Base-by-base conservation (phyloP, 2,888 invertebrate species). In the Morpho achilles region DNA sequence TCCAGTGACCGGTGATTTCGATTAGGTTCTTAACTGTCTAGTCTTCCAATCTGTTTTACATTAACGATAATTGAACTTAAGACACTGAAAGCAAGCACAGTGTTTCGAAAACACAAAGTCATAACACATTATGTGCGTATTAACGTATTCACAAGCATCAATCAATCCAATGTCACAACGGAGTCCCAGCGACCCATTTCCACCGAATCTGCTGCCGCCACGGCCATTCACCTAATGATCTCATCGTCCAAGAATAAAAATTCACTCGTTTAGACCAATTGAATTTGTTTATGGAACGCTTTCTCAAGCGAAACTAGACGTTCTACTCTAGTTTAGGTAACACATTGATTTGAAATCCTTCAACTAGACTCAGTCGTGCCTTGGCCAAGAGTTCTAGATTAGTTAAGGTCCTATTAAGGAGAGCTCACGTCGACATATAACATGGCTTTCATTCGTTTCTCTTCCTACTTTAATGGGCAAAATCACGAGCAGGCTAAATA, bases 221-320 rank as follows among this genome's bases (percentile, higher is more conserved):
- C 81, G 87, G 86, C 75, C 88, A 70, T 88, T 88, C 87, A 88
- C 85, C 87, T 76, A 78, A 78, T 89, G 88, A 89, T 84, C 82
- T 88, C 88, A 89, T 83, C 84, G 86, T 68, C 78, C 83, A 76
- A 82, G 80, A 86, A 85, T 83, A 87, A 87, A 86, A 87, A 80
- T 73, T 81, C 75, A 74, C 77, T 79, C 77, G 82, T 81, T 84
- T 81, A 79, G 79, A 81, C 75, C 87, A 87, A 87, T 87, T 84
- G 87, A 80, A 80, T 84, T 80, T 80, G 82, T 84, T 82, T 85
- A 84, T 84, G 72, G 79, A 73, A 76, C 79, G 77, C 82, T 86
- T 86, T 87, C 84, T 80, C 76, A 69, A 74, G 67, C 77, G 74
- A 77, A 79, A 74, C 79, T 80, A 79, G 80, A 78, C 75, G 86